These are phyloP conservation scores for Coreius guichenoti DNA, from an alignment of 2,797 vertebrate genomes.

Conservation along the genomic window DNA sequence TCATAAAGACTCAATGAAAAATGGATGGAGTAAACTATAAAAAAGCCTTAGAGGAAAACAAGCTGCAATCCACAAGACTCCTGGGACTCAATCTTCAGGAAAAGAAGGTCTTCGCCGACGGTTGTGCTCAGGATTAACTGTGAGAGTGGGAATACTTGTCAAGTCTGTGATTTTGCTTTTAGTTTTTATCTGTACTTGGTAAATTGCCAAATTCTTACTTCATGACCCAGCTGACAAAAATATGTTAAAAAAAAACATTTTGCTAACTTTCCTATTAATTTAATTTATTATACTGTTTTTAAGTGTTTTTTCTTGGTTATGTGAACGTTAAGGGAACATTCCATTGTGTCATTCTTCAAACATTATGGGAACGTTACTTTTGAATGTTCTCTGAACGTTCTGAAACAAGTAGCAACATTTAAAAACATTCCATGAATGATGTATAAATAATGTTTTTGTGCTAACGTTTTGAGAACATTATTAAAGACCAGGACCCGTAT, in stretches of 20 bases:
- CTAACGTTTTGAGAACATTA: too few species aligned
- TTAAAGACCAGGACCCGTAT: too few species aligned
- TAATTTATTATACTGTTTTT: too few species aligned
- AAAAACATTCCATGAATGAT: too few species aligned
- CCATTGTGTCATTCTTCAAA: too few species aligned
- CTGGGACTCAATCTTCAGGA: neutral
- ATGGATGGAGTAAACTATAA: neutral
- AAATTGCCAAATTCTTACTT: neutral
- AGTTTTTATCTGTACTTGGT: neutral
- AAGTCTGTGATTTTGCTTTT: neutral
- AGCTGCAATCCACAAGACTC: neutral
- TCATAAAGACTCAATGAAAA: constrained; percentile 30
- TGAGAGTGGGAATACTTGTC: neutral
- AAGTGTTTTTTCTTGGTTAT: neutral
- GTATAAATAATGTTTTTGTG: too few species aligned
- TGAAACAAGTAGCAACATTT: too few species aligned
- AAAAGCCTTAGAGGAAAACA: constrained; percentile 9
- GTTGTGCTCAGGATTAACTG: neutral
- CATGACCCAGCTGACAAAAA: neutral
- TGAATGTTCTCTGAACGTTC: too few species aligned
- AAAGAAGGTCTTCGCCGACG: neutral
- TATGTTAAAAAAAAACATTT: too few species aligned
- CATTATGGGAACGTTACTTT: too few species aligned
- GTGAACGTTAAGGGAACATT: neutral
- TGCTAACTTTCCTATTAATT: neutral